A percentile compares a stretch with the other conserved stretches of the same genome.
These are phyloP conservation scores for Heliconius hortense DNA, from an alignment of 2,888 invertebrate species.

Conservation along the genomic window DNA sequence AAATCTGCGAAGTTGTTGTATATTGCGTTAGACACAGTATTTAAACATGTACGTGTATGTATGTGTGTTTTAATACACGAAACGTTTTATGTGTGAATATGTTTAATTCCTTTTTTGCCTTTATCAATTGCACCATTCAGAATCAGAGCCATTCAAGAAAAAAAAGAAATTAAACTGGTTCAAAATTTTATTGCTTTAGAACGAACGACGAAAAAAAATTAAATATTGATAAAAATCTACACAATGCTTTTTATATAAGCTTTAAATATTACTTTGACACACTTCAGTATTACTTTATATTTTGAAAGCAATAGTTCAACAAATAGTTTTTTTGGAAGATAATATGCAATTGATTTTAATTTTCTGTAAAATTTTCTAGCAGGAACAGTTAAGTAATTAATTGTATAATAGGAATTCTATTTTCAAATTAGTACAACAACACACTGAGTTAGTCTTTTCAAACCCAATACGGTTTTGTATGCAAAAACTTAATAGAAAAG, in stretches of 20 bases:
- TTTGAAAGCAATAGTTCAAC: background rate
- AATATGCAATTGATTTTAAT: background rate
- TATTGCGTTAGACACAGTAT: background rate
- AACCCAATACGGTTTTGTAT: conserved; percentile 27
- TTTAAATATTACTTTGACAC: background rate
- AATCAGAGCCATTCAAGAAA: background rate
- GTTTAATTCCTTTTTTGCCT: background rate
- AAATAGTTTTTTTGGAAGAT: background rate
- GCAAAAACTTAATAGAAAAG: conserved; percentile 33
- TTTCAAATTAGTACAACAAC: conserved; percentile 14
- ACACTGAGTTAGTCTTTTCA: conserved; percentile 18
- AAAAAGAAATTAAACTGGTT: background rate
- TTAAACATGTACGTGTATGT: background rate
- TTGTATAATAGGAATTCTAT: conserved; percentile 21
- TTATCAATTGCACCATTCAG: background rate
- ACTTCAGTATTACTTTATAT: background rate
- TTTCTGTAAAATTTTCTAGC: background rate
- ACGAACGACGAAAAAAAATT: background rate
- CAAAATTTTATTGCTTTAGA: background rate
- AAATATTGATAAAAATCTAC: background rate
- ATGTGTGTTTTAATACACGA: background rate
- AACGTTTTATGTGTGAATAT: background rate
- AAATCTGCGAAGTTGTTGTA: background rate
- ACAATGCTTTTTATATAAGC: background rate
- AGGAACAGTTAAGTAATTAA: conserved; percentile 22